Evolutionary conservation across 2,888 invertebrate species (phyloP).

Genomic region (Syrista parreyssii): DNA sequence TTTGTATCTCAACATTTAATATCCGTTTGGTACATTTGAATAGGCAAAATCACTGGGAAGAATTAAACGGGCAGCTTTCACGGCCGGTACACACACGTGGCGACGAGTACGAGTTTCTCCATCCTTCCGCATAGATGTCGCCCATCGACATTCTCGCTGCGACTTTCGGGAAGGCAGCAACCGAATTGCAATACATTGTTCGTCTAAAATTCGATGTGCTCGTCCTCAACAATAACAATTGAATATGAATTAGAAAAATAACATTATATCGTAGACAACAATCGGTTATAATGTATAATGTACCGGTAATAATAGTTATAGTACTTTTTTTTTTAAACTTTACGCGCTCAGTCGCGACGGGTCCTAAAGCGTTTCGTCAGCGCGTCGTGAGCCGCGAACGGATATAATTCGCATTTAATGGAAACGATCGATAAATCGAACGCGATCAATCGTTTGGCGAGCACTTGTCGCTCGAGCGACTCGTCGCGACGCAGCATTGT

Average conservation of each 20-base stretch:
- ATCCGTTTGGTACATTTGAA: neutral
- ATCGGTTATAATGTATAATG: slow-evolving; percentile 57
- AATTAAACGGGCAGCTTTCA: neutral
- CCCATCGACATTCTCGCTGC: neutral
- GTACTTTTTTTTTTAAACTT: slow-evolving; percentile 37
- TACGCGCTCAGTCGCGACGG: slow-evolving; percentile 45
- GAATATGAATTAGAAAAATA: slow-evolving; percentile 67
- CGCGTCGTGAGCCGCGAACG: slow-evolving; percentile 26
- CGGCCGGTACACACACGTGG: neutral
- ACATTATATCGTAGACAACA: slow-evolving; percentile 66
- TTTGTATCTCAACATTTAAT: neutral
- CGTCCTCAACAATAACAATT: slow-evolving; percentile 65
- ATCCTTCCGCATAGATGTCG: neutral
- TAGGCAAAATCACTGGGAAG: neutral
- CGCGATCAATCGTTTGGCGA: neutral
- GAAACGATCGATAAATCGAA: neutral
- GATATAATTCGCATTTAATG: slow-evolving; percentile 27
- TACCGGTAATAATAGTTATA: slow-evolving; percentile 43
- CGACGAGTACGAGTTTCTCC: neutral
- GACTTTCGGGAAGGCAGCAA: neutral
- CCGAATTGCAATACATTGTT: slow-evolving; percentile 22
- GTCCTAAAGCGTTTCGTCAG: slow-evolving; percentile 34
- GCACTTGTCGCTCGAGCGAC: neutral
- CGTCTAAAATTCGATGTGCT: slow-evolving; percentile 61
- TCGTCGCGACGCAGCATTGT: slow-evolving; percentile 29